phyloP scores from a whole-genome alignment of 2,113 vertebrate genomes.

The Neotragus pygmaeus region DNA sequence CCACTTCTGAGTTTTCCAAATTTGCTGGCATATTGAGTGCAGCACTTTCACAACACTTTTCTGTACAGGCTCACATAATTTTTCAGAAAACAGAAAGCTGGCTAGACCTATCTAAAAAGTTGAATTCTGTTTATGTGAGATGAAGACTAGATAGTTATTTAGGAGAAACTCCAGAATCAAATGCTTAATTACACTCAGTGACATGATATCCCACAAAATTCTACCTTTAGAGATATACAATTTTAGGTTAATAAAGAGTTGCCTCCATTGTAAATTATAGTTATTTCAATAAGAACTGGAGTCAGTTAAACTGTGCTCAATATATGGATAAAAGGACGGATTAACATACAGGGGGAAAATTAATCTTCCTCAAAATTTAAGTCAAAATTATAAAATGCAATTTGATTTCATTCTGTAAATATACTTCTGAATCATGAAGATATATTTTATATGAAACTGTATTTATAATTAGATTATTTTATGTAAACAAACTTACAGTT shows the following conservation, averaged over 20 bases:
- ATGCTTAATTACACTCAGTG: neutral
- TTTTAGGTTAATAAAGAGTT: neutral
- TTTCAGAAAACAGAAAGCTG: neutral
- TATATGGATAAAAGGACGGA: neutral
- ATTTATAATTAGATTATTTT: neutral
- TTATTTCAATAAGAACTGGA: neutral
- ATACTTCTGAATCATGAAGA: neutral
- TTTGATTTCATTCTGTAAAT: neutral
- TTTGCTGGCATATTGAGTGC: neutral
- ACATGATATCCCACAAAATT: neutral
- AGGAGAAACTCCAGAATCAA: neutral
- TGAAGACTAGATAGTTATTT: neutral
- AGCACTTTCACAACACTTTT: neutral
- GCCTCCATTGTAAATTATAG: neutral
- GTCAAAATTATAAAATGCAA: neutral
- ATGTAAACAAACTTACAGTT: neutral
- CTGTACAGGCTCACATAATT: neutral
- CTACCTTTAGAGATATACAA: neutral
- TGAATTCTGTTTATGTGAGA: neutral
- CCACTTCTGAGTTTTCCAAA: neutral
- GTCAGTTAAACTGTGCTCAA: neutral
- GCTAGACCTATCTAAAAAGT: neutral
- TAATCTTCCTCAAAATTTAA: neutral
- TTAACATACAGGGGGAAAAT: neutral
- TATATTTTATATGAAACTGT: neutral